Percentiles rank a stretch among this genome's conserved stretches.
Conservation (phyloP, 2,113 vertebrate genomes). For the Morone chrysops region DNA sequence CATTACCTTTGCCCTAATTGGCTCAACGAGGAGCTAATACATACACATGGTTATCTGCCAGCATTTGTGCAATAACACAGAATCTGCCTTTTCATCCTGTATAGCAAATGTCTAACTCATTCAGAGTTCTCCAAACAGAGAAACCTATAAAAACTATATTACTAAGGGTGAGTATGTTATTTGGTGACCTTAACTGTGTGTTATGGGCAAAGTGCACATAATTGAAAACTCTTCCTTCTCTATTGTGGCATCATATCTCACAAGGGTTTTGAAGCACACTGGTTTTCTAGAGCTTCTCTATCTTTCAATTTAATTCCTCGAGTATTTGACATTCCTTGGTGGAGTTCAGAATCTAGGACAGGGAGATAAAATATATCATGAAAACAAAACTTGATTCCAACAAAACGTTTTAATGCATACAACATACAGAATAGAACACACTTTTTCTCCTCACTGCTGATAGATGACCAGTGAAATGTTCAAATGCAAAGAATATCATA, state of each 20-base stretch:
- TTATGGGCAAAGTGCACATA: not conserved
- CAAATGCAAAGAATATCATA: not conserved
- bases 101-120: not conserved
- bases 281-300: not conserved
- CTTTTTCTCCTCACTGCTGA: not conserved
- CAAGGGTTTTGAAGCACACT: not conserved
- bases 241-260: not conserved
- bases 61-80: not conserved
- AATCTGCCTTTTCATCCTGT: not conserved
- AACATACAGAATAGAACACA: not conserved
- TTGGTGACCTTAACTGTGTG: not conserved
- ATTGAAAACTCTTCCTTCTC: not conserved
- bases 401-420: not conserved
- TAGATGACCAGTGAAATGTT: not conserved
- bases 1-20: constrained; percentile 47
- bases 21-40: not conserved
- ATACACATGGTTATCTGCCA: not conserved
- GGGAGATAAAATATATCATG: not conserved
- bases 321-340: not conserved
- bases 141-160: not conserved
- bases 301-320: not conserved
- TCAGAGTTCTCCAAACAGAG: not conserved
- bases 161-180: not conserved
- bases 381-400: not conserved
- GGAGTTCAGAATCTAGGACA: not conserved